Conservation (phyloP, 2,113 vertebrate genomes). For the Chaetodon auriga region DNA sequence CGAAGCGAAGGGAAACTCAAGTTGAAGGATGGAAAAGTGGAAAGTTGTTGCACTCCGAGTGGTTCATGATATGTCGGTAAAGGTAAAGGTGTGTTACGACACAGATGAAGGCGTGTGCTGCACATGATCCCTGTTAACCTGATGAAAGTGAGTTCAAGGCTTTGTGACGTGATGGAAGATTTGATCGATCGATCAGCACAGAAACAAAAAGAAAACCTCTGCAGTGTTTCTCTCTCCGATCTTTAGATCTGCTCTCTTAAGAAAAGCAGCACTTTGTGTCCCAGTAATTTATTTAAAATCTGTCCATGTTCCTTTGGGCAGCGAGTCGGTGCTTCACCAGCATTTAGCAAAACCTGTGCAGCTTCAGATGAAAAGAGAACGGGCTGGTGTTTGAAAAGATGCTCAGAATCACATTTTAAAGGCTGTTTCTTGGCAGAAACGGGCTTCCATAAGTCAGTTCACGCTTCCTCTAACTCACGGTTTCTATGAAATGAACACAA, state of each 20-base stretch:
- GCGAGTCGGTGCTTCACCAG: conserved; percentile 48
- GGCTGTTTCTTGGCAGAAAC: not conserved
- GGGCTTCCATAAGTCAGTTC: not conserved
- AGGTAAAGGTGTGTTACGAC: not conserved
- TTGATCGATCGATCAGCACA: not conserved
- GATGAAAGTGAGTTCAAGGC: not conserved
- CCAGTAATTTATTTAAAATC: not conserved
- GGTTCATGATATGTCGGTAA: not conserved
- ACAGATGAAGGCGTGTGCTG: not conserved
- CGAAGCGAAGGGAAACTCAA: conserved; percentile 1
- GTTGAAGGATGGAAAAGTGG: conserved; percentile 29
- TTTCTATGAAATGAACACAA: not conserved
- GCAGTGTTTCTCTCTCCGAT: not conserved
- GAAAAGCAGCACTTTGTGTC: conserved; percentile 21
- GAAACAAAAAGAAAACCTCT: not conserved
- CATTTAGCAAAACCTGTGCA: conserved; percentile 14
- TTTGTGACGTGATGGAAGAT: not conserved
- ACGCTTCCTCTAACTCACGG: not conserved
- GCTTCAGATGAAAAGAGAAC: not conserved
- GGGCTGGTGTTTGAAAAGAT: conserved; percentile 15
- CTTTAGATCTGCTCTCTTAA: not conserved
- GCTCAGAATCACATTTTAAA: conserved; percentile 25
- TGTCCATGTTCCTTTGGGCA: conserved; percentile 6
- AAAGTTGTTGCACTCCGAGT: conserved; percentile 11
- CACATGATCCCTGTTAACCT: not conserved